Conservation (phyloP, 1,140 invertebrate species). For the Panagrolaimus sp. region DNA sequence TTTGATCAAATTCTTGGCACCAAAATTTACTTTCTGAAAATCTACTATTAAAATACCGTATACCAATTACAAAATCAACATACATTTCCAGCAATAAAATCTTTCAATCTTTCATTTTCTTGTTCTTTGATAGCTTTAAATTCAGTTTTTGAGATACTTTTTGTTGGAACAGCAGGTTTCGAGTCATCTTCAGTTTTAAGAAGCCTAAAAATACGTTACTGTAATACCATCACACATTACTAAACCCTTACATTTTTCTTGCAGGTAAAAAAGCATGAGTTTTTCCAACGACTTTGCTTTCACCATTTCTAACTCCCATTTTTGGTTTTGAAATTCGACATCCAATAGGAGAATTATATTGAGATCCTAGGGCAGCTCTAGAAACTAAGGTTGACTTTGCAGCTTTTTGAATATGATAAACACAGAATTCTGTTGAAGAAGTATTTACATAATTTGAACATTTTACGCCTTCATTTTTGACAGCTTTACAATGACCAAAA, state of each 20-base stretch:
- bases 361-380: not conserved
- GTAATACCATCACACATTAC: not conserved
- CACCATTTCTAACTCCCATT: not conserved
- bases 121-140: not conserved
- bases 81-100: not conserved
- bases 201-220: too few species aligned
- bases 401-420: constrained; percentile 13
- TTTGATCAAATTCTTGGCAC: not conserved
- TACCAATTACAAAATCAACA: not conserved
- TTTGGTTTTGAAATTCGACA: not conserved
- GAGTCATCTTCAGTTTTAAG: not conserved
- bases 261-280: too few species aligned
- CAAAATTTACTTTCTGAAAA: not conserved
- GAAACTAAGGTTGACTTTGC: not conserved
- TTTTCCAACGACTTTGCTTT: not conserved
- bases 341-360: constrained; percentile 12
- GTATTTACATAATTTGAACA: not conserved
- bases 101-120: not conserved
- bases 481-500: constrained; percentile 27
- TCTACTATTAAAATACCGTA: not conserved
- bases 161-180: not conserved
- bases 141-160: not conserved
- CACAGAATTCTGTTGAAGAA: not conserved
- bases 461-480: not conserved
- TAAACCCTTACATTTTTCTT: too few species aligned